Percentiles rank a stretch among this genome's conserved stretches.
Evolutionary conservation across 2,797 vertebrate species (phyloP).

Genomic region (Aphelocoma californica): DNA sequence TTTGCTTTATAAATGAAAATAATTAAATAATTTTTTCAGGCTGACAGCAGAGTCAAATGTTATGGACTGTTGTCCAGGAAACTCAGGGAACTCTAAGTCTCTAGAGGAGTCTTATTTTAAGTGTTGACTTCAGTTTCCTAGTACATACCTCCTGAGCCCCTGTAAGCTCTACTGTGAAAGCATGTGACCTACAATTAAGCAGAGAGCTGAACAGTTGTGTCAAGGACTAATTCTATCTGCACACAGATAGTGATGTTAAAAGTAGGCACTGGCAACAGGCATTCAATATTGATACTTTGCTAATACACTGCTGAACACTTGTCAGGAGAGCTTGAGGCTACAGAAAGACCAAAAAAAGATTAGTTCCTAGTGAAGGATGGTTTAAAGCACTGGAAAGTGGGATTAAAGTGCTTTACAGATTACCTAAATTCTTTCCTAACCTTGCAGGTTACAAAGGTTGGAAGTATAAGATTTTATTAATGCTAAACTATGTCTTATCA

Average conservation of each 20-base stretch:
- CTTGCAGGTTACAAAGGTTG: not conserved
- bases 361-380: not conserved
- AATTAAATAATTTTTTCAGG: not conserved
- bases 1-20: not conserved
- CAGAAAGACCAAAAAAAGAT: not conserved
- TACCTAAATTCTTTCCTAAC: not conserved
- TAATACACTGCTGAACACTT: not conserved
- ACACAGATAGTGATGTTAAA: not conserved
- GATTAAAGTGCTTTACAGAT: not conserved
- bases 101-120: not conserved
- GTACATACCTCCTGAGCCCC: not conserved
- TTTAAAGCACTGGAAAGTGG: not conserved
- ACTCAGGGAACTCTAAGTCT: not conserved
- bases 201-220: not conserved
- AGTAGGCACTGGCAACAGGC: not conserved
- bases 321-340: not conserved
- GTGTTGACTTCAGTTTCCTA: not conserved
- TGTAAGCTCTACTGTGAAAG: not conserved
- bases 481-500: not conserved
- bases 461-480: not conserved
- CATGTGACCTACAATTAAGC: not conserved
- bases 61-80: not conserved
- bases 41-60: not conserved
- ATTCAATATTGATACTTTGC: not conserved
- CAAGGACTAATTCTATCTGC: not conserved